Evolutionary conservation across 2,113 vertebrate species (phyloP).

Genomic region (Calonectris borealis): DNA sequence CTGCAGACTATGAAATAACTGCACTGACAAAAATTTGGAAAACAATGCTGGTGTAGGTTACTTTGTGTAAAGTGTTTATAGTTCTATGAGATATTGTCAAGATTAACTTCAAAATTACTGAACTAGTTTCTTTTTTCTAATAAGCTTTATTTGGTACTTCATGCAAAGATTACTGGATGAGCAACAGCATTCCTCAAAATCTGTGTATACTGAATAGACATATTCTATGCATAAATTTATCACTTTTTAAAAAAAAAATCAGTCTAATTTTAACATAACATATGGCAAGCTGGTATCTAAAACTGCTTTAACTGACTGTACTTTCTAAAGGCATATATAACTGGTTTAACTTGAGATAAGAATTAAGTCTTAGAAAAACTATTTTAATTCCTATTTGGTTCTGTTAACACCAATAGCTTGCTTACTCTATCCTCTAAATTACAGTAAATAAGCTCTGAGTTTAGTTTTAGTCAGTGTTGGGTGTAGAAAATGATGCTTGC

Average conservation of each 20-base stretch:
- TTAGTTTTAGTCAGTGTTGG: background rate
- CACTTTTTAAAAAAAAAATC: background rate
- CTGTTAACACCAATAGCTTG: background rate
- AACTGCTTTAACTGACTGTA: background rate
- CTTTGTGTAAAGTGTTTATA: background rate
- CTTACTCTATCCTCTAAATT: background rate
- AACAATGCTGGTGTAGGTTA: background rate
- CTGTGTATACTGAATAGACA: background rate
- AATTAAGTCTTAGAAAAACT: background rate
- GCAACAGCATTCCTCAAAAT: constrained; percentile 2
- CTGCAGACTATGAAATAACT: background rate
- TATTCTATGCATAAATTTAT: background rate
- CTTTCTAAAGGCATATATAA: background rate
- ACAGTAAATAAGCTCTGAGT: background rate
- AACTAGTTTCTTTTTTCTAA: background rate
- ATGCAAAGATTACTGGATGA: background rate
- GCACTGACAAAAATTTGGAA: background rate
- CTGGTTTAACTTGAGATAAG: background rate
- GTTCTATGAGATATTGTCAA: background rate
- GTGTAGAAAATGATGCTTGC: background rate
- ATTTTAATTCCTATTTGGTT: background rate
- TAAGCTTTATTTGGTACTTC: background rate
- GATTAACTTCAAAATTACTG: background rate
- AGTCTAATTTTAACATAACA: constrained; percentile 45
- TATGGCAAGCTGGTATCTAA: constrained; percentile 17